phyloP scores from a whole-genome alignment of 2,797 vertebrate species.

The Manis javanica region DNA sequence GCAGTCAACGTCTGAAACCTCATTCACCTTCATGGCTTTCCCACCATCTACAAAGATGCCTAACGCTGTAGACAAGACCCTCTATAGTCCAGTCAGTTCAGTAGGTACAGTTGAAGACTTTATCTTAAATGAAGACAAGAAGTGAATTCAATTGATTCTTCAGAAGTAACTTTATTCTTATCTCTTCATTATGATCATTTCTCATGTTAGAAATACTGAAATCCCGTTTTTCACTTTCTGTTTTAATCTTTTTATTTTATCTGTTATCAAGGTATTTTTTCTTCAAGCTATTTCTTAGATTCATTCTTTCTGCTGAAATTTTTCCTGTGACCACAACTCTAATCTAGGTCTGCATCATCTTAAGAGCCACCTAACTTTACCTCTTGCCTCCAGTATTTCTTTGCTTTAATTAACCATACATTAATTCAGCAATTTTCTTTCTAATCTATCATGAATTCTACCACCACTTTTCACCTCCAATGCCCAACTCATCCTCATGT shows the following conservation, averaged over 20 bases:
- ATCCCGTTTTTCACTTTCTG: background rate
- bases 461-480: background rate
- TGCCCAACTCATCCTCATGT: background rate
- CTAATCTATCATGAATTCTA: background rate
- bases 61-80: background rate
- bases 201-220: background rate
- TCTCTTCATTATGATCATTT: background rate
- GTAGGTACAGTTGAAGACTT: background rate
- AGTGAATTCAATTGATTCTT: background rate
- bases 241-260: background rate
- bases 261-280: background rate
- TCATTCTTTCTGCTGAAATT: background rate
- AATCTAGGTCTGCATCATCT: background rate
- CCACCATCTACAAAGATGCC: background rate
- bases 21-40: background rate
- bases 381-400: background rate
- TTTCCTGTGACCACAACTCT: background rate
- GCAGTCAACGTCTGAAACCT: background rate
- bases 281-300: background rate
- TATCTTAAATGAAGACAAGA: background rate
- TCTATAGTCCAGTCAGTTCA: background rate
- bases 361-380: background rate
- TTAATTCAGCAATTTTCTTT: background rate
- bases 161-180: background rate
- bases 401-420: background rate